Evolutionary conservation across 2,797 vertebrate species (phyloP).

Genomic region (Denticeps clupeoides): DNA sequence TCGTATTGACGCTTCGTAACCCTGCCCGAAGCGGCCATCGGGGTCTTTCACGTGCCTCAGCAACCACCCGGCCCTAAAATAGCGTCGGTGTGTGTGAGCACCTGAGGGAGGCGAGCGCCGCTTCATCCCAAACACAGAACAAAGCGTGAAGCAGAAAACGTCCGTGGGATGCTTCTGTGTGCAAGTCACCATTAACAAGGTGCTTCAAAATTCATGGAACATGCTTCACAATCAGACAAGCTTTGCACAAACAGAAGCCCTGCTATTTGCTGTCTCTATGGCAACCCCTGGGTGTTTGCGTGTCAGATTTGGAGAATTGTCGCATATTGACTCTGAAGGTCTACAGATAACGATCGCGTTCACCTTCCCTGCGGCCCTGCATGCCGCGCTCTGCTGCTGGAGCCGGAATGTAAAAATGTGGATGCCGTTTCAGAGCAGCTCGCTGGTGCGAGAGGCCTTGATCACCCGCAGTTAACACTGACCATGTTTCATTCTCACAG

Average conservation of each 20-base stretch:
- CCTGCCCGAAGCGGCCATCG: constrained; percentile 42
- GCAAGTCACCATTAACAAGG: constrained; percentile 3
- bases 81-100: constrained; percentile 58
- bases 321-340: constrained; percentile 39
- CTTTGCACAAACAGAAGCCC: constrained; percentile 22
- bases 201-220: not conserved
- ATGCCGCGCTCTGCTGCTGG: constrained; percentile 45
- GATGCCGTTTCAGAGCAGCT: constrained; percentile 38
- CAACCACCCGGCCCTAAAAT: constrained; percentile 55
- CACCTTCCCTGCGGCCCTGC: constrained; percentile 57
- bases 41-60: constrained; percentile 58
- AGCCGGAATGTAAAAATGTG: constrained; percentile 55
- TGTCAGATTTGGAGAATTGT: constrained; percentile 51
- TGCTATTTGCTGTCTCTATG: constrained; percentile 42
- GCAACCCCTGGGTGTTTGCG: constrained; percentile 30
- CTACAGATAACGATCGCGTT: constrained; percentile 49
- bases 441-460: no score
- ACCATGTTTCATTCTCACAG: no score
- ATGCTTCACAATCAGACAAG: not conserved
- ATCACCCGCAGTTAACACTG: no score
- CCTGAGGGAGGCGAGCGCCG: constrained; percentile 49
- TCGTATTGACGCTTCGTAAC: constrained; percentile 38
- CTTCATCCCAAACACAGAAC: constrained; percentile 32
- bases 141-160: constrained; percentile 37
- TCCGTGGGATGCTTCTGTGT: not conserved